These are phyloP conservation scores for Peromyscus eremicus DNA, from an alignment of 2,797 vertebrate species.

Conservation along the genomic window DNA sequence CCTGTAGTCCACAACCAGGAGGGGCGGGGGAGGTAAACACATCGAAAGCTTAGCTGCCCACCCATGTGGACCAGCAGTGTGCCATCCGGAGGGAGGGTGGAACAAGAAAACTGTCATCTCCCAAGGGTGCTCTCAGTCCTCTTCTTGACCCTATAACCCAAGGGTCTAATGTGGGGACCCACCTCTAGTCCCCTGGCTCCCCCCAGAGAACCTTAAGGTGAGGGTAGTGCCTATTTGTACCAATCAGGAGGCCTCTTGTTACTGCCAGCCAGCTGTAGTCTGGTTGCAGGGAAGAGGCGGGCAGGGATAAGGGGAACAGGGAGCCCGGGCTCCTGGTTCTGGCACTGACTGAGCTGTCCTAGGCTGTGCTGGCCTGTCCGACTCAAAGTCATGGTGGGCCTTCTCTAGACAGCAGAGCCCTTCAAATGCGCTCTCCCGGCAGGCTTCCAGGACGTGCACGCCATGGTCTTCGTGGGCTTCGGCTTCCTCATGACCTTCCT, in stretches of 20 bases:
- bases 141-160: background rate
- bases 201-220: background rate
- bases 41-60: background rate
- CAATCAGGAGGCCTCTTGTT: background rate
- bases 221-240: background rate
- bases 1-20: no score
- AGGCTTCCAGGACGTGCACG: conserved; percentile 99
- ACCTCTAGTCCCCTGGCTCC: rapidly evolving
- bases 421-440: conserved; percentile 47
- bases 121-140: background rate
- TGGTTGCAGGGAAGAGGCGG: background rate
- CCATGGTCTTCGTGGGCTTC: conserved; percentile 99
- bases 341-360: rapidly evolving
- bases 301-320: no score
- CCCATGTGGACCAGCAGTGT: background rate
- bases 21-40: background rate
- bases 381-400: background rate
- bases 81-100: background rate
- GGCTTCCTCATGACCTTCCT: conserved; percentile 99
- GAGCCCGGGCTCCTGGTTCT: background rate
- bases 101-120: background rate
- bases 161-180: background rate
- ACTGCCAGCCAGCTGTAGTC: rapidly evolving
- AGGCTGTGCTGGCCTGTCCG: rapidly evolving
- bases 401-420: background rate